Conservation (phyloP, 2,113 vertebrate genomes). For the Psilopsiagon aymara region DNA sequence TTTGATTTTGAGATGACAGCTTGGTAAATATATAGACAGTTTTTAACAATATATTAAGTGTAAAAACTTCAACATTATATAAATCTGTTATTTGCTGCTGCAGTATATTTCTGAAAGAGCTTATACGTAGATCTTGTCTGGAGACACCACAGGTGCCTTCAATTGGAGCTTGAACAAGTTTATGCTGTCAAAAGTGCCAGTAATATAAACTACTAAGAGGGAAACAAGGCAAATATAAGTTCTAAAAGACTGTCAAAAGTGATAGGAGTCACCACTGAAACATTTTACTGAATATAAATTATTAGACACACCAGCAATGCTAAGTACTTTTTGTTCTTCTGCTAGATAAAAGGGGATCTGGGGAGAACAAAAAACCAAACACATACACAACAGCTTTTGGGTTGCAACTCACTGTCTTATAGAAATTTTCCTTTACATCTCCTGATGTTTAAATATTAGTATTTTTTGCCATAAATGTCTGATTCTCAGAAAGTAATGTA, state of each 20-base stretch:
- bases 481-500: neutral
- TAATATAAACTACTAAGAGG: neutral
- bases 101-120: neutral
- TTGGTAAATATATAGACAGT: neutral
- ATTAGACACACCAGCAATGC: neutral
- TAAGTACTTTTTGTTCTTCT: neutral
- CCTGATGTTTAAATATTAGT: neutral
- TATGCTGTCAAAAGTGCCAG: neutral
- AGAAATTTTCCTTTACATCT: neutral
- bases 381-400: accelerated
- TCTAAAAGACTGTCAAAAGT: neutral
- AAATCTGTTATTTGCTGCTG: neutral
- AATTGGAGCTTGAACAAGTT: neutral
- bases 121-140: neutral
- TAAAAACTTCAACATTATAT: neutral
- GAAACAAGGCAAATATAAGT: neutral
- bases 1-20: neutral
- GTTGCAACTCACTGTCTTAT: neutral
- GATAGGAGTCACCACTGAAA: neutral
- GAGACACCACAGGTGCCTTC: neutral
- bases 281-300: neutral
- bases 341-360: neutral
- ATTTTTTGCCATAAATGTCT: neutral
- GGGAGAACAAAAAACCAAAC: neutral
- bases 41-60: neutral